Evolutionary conservation across 2,888 invertebrate genomes (phyloP).

Genomic region (Napeogenes inachia): DNA sequence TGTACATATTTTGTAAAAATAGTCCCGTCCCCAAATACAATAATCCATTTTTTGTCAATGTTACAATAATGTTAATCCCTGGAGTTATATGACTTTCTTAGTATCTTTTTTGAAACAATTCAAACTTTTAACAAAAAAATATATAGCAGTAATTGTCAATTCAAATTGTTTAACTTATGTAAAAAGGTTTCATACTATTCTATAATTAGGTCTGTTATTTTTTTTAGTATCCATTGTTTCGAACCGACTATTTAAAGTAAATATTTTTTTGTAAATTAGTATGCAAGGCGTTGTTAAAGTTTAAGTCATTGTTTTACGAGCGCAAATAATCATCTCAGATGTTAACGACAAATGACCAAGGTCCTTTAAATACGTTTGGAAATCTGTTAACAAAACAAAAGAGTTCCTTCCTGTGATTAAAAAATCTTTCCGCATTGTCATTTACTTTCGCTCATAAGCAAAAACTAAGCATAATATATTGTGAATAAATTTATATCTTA

Average conservation of each 20-base stretch:
- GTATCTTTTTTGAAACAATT: no score
- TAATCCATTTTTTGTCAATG: no score
- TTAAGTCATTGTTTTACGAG: slow-evolving; percentile 5
- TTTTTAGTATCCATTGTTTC: neutral
- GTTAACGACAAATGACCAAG: slow-evolving; percentile 16
- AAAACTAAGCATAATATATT: neutral
- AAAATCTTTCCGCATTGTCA: slow-evolving; percentile 16
- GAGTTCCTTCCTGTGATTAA: slow-evolving; percentile 22
- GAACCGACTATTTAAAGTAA: neutral
- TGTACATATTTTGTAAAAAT: no score
- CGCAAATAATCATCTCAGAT: slow-evolving; percentile 1
- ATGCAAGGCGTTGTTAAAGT: neutral
- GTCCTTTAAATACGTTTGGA: slow-evolving; percentile 20
- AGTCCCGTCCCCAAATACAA: no score
- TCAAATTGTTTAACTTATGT: no score
- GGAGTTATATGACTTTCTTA: no score
- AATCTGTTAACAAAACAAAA: slow-evolving; percentile 22
- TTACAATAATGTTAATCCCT: no score
- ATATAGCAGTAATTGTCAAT: no score
- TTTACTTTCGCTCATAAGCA: slow-evolving; percentile 12
- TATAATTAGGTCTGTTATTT: no score
- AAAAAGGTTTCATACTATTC: no score
- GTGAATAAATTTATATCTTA: neutral
- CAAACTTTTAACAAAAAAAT: no score
- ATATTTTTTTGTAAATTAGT: neutral